Conservation (phyloP, 2,113 vertebrate genomes). For the Hipposideros armiger region DNA sequence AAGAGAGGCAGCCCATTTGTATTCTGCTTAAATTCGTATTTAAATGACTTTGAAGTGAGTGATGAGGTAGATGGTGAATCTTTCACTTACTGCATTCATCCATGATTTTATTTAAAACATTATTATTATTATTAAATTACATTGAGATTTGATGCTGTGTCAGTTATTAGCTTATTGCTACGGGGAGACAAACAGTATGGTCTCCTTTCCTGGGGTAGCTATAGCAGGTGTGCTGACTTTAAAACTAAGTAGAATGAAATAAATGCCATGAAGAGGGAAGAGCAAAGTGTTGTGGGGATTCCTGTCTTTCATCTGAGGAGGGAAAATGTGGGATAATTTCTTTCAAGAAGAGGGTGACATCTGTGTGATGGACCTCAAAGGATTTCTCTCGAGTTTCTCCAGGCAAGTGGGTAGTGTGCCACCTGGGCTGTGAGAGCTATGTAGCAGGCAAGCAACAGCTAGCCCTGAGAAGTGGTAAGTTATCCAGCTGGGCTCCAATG, state of each 20-base stretch:
- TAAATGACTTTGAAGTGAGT: slow-evolving; percentile 42
- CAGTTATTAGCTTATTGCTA: slow-evolving; percentile 37
- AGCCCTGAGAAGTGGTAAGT: background rate
- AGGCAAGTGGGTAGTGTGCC: background rate
- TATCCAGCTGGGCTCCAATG: background rate
- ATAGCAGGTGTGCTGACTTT: background rate
- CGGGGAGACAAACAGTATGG: background rate
- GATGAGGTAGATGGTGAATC: background rate
- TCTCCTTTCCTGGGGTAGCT: background rate
- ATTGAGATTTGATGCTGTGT: slow-evolving; percentile 44
- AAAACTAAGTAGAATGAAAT: background rate
- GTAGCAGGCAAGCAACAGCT: background rate
- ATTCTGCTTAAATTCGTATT: slow-evolving; percentile 51
- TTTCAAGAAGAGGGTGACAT: background rate
- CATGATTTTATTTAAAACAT: slow-evolving; percentile 39
- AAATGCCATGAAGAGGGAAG: background rate
- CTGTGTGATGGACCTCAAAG: background rate
- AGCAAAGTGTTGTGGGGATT: slow-evolving; percentile 10
- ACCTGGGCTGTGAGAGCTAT: background rate
- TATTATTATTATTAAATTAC: slow-evolving; percentile 44
- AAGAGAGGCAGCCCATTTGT: background rate
- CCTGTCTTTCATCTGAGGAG: background rate
- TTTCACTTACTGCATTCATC: slow-evolving; percentile 15
- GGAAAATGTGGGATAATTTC: slow-evolving; percentile 8
- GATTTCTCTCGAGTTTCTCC: background rate